These are phyloP conservation scores for Eretmochelys imbricata DNA, from an alignment of 2,113 vertebrate species.

Conservation along the genomic window DNA sequence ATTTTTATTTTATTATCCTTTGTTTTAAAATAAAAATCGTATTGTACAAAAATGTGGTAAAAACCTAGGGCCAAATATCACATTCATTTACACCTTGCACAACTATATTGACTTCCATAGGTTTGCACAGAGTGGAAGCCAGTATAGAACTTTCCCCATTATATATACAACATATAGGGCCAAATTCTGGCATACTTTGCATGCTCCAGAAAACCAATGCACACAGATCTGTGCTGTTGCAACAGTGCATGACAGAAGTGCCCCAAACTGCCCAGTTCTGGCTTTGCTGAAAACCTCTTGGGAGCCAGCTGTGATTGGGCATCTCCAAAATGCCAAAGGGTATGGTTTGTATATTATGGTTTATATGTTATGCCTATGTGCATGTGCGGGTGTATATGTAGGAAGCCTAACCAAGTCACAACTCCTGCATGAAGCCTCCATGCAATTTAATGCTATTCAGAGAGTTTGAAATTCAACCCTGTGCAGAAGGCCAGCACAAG, in stretches of 20 bases:
- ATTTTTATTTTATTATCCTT: neutral
- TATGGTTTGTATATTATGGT: neutral
- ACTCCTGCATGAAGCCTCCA: neutral
- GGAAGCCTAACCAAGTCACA: neutral
- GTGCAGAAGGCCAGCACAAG: neutral
- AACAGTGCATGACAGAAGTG: neutral
- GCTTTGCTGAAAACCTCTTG: neutral
- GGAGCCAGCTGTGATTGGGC: neutral
- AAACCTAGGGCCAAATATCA: neutral
- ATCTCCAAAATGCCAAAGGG: neutral
- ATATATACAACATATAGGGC: fast-evolving
- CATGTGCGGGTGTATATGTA: neutral
- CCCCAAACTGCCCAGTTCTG: neutral
- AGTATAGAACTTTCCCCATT: neutral
- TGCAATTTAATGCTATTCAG: neutral
- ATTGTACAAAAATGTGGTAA: neutral
- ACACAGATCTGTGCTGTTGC: neutral
- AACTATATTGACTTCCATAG: neutral
- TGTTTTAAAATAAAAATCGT: neutral
- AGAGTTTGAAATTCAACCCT: neutral
- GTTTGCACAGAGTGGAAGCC: neutral
- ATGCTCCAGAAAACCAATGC: neutral
- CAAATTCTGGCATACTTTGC: neutral
- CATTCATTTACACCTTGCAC: neutral
- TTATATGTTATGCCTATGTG: neutral